These are phyloP conservation scores for Archivesica marissinica DNA, from an alignment of 1,140 invertebrate genomes.

Conservation along the genomic window DNA sequence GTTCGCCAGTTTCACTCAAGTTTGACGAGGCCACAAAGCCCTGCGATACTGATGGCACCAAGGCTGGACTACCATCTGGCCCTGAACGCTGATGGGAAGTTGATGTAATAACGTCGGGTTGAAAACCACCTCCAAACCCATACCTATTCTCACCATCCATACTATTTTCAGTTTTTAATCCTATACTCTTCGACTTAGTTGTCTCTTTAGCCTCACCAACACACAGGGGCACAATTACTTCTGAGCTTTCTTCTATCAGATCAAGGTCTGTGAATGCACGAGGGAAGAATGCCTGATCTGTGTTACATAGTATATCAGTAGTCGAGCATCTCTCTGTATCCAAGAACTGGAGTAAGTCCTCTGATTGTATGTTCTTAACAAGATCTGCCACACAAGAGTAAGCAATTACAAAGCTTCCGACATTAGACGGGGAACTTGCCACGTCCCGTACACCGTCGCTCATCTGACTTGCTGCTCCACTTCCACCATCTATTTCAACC, in stretches of 20 bases:
- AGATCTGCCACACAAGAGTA: constrained; percentile 1
- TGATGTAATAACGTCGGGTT: constrained; percentile 53
- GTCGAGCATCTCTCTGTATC: background rate
- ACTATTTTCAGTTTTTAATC: background rate
- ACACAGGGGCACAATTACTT: background rate
- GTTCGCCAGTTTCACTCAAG: constrained; percentile 53
- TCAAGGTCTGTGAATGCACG: constrained; percentile 50
- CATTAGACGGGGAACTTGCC: background rate
- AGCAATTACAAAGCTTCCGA: constrained; percentile 36
- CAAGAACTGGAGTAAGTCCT: background rate
- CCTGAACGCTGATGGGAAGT: constrained; percentile 49
- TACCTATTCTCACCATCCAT: background rate
- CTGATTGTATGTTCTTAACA: constrained; percentile 1
- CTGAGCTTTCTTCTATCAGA: background rate
- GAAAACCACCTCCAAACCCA: constrained; percentile 10
- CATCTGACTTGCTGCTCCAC: background rate
- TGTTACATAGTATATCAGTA: background rate
- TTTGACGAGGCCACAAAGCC: constrained; percentile 29
- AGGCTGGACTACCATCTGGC: constrained; percentile 53
- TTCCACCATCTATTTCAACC: background rate
- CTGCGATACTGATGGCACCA: constrained; percentile 11
- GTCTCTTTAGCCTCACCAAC: background rate
- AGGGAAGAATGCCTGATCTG: constrained; percentile 45
- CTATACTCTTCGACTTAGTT: background rate
- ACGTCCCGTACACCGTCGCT: background rate